Base-by-base conservation (phyloP, 23 tunicate species). In the Diplosoma virens region DNA sequence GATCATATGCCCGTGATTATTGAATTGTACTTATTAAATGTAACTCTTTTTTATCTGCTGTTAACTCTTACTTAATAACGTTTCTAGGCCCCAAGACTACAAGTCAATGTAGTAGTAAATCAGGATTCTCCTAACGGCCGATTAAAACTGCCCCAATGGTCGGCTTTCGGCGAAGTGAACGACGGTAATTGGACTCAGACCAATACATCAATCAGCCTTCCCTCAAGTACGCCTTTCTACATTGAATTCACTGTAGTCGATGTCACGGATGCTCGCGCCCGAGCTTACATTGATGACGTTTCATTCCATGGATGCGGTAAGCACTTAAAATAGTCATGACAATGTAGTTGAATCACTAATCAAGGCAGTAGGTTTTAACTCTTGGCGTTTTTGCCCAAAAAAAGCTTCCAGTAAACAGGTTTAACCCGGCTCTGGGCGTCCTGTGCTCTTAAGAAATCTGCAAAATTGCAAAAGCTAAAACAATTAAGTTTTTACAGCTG, bases 1-100 rank as follows among this genome's bases (percentile, higher is more conserved):
- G n/a, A n/a, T n/a, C n/a, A n/a, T n/a, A n/a, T n/a, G n/a, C n/a
- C n/a, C n/a, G n/a, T n/a, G n/a, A n/a, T n/a, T n/a, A n/a, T n/a
- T n/a, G n/a, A n/a, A n/a, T n/a, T n/a, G n/a, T n/a, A n/a, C n/a
- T n/a, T n/a, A n/a, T n/a, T n/a, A 16, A 16, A 46, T 16, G 16
- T 16, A 46, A 46, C 52, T 46, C 16, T 46, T 46, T 16, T 16
- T 16, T 46, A 46, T 46, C 16, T 46, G 16, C 52, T 16, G n/a
- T n/a, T n/a, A n/a, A n/a, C n/a, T n/a, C n/a, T 18, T 4, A 55
- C 5, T 55, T 18, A 17, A 18, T 55, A 55, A 63, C 29, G 34
- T 67, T 67, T 50, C 61, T n/a, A 72, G 78, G 60, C 78, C 30
- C 78, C 78, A 5, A 72, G 61, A 25, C 78, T 72, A 1, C 59